phyloP scores from a whole-genome alignment of 2,113 vertebrate genomes.

The Oxyruncus cristatus region DNA sequence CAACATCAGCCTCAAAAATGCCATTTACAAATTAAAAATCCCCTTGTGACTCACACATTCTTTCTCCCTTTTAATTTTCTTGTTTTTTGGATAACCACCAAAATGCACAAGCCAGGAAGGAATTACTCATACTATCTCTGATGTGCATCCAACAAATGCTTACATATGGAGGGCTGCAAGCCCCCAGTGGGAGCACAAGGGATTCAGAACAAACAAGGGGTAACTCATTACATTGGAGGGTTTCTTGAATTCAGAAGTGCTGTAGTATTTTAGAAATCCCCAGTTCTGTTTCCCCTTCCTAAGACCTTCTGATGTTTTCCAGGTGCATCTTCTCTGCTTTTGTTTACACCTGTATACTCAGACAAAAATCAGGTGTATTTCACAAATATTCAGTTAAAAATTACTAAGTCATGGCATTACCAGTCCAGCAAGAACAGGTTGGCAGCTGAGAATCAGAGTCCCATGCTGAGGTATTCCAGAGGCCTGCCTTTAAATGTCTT shows the following conservation, averaged over 20 bases:
- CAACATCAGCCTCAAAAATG: neutral
- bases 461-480: neutral
- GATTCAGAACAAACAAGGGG: neutral
- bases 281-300: neutral
- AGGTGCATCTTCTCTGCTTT: neutral
- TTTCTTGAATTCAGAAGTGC: neutral
- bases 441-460: neutral
- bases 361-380: neutral
- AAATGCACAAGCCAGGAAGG: neutral
- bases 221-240: neutral
- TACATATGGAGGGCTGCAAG: neutral
- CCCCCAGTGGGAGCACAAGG: neutral
- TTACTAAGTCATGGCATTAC: neutral
- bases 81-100: neutral
- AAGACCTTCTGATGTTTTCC: neutral
- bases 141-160: neutral
- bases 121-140: neutral
- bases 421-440: neutral
- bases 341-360: neutral
- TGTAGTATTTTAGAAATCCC: neutral
- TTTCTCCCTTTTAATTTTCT: neutral
- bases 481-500: neutral
- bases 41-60: neutral
- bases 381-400: neutral
- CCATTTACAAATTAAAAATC: slow-evolving; percentile 9